A percentile compares a stretch with the other conserved stretches of the same genome.
Conservation (phyloP, 92 coral and sea anemone species). For the Umimayanthus kanabou region DNA sequence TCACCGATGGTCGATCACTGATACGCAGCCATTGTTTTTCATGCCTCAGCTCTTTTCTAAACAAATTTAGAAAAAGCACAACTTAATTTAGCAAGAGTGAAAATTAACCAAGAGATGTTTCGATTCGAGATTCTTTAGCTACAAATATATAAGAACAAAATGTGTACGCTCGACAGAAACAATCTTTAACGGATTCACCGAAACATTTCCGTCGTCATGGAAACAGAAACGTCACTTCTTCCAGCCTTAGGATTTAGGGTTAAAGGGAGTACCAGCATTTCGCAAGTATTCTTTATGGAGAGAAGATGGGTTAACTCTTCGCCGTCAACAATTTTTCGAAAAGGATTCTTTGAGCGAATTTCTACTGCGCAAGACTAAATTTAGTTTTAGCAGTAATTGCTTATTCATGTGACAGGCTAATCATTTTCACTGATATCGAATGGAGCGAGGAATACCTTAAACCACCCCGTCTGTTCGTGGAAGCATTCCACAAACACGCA, state of each 20-base stretch:
- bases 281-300: background rate
- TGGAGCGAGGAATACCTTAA: background rate
- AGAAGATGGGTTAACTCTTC: background rate
- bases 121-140: background rate
- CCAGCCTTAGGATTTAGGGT: background rate
- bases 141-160: no score
- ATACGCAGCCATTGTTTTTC: background rate
- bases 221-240: conserved; percentile 4
- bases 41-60: background rate
- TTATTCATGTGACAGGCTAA: background rate
- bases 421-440: background rate
- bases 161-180: background rate
- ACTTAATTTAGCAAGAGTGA: background rate
- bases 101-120: background rate
- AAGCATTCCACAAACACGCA: background rate
- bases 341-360: background rate
- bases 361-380: background rate
- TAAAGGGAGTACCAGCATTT: background rate
- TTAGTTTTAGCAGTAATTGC: background rate
- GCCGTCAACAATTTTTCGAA: background rate
- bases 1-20: background rate
- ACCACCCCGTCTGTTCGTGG: conserved; percentile 1
- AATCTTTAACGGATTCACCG: background rate
- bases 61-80: background rate
- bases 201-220: background rate